Base-by-base conservation (phyloP, 2,888 invertebrate species). In the Amphipoea oculea region DNA sequence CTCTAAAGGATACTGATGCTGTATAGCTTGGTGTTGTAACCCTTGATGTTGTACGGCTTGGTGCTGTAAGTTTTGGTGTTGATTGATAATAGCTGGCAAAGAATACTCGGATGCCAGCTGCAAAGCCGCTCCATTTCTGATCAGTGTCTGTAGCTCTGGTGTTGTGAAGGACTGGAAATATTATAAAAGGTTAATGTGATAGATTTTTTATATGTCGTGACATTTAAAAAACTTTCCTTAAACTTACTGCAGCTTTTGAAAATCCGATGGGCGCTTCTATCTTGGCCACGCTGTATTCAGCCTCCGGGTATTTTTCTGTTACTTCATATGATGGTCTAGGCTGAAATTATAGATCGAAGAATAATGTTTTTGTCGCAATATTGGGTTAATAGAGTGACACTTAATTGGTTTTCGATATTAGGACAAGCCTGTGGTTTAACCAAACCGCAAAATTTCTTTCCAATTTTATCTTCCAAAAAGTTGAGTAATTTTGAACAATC, bases 101-200 rank as follows among this genome's bases (percentile, higher is more conserved):
- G 97, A 90, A 75, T 93, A 95, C 54, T 96, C 96, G 0, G 94
- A 90, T 6, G 97, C 95, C 6, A 97, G 93, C 88, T 97, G 97
- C 20, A 96, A 90, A 2, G 95, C 91, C 78, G 95, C 94, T n/a
- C 96, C 95, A 71, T 95, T 95, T 81, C 94, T 93, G 12, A 97
- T 88, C 57, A 97, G 86, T 9, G 95, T 92, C 65, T 96, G 95
- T 0, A 96, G 90, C 77, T 97, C 96, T 82, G 97, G 96, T 9
- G 96, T 85, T 88, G 88, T 71, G 54, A 89, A 86, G 73, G 86
- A 85, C 89, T 90, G 78, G 17, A 84, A 84, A 74, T 23, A 40
- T 1, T 11, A 45, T 36, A 57, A 62, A 7, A 17, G 20, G 9
- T 78, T 23, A 11, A 20, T 7, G 17, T 29, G 12, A 40, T n/a